Conservation (phyloP, 2,113 vertebrate species). For the Burhinus bistriatus region DNA sequence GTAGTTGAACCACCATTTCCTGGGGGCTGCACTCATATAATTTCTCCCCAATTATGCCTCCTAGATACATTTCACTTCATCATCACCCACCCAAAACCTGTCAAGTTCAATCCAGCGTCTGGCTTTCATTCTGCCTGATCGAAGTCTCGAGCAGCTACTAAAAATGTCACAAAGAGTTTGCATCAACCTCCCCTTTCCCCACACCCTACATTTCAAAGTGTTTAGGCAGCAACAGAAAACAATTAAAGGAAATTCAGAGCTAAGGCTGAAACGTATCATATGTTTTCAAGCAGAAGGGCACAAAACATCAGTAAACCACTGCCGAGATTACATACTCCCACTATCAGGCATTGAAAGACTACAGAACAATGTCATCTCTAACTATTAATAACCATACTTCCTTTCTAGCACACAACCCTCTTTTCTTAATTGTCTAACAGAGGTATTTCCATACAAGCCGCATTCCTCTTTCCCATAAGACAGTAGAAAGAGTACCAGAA, state of each 20-base stretch:
- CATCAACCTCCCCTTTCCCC: constrained; percentile 21
- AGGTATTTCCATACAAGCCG: background rate
- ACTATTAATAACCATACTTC: constrained; percentile 60
- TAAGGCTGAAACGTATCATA: constrained; percentile 14
- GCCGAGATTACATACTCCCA: constrained; percentile 37
- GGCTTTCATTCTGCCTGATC: background rate
- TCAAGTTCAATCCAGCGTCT: background rate
- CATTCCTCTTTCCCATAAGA: background rate
- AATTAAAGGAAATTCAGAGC: constrained; percentile 60
- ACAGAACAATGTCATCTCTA: constrained; percentile 49
- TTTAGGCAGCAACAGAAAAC: constrained; percentile 47
- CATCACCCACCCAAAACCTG: background rate
- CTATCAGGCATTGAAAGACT: constrained; percentile 54
- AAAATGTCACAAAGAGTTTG: constrained; percentile 41
- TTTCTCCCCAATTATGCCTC: background rate
- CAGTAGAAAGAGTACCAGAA: background rate
- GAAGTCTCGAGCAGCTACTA: background rate
- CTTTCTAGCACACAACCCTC: constrained; percentile 21
- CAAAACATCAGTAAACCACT: constrained; percentile 46
- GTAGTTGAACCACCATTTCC: background rate
- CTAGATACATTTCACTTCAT: background rate
- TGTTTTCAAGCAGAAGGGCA: constrained; percentile 52
- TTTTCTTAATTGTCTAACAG: constrained; percentile 33
- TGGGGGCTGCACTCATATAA: background rate
- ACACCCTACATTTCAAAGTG: constrained; percentile 62